Percentiles rank a stretch among this genome's conserved stretches.
These are phyloP conservation scores for Drosophila putrida DNA, from an alignment of 2,888 invertebrate species.

Conservation along the genomic window DNA sequence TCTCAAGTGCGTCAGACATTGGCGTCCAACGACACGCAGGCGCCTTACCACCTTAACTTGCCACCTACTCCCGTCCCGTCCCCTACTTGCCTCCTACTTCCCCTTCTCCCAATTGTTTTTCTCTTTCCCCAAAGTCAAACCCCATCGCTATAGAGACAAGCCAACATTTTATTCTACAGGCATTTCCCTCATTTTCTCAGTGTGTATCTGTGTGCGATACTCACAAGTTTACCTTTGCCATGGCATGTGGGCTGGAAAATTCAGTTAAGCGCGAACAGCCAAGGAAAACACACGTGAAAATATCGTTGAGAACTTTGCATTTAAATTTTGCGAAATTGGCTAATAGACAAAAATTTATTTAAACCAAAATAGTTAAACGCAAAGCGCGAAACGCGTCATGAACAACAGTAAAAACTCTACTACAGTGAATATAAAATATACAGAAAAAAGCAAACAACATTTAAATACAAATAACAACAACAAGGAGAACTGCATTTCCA, in stretches of 20 bases:
- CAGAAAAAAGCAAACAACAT: conserved; percentile 16
- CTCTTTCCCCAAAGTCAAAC: background rate
- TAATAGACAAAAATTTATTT: conserved; percentile 9
- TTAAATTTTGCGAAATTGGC: conserved; percentile 54
- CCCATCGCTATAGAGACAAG: background rate
- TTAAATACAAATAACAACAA: conserved; percentile 18
- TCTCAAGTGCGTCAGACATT: conserved; percentile 51
- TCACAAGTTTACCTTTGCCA: conserved; percentile 66
- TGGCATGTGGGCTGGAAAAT: conserved; percentile 52
- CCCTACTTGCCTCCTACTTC: too few relatives aligned
- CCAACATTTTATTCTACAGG: background rate
- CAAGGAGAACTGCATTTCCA: conserved; percentile 45
- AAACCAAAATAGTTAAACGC: conserved; percentile 26
- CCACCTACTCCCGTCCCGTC: background rate
- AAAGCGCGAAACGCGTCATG: conserved; percentile 45
- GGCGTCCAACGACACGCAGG: conserved; percentile 24
- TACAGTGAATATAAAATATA: conserved; percentile 22
- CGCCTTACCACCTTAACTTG: conserved; percentile 16
- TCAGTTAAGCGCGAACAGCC: conserved; percentile 69
- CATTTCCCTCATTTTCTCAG: conserved; percentile 8
- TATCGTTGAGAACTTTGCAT: conserved; percentile 50
- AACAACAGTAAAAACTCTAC: conserved; percentile 36
- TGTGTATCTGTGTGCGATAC: conserved; percentile 23
- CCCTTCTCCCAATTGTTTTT: too few relatives aligned
- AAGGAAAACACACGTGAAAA: conserved; percentile 49